These are phyloP conservation scores for Drosophila ezoana DNA, from an alignment of 2,888 invertebrate species.

Conservation along the genomic window DNA sequence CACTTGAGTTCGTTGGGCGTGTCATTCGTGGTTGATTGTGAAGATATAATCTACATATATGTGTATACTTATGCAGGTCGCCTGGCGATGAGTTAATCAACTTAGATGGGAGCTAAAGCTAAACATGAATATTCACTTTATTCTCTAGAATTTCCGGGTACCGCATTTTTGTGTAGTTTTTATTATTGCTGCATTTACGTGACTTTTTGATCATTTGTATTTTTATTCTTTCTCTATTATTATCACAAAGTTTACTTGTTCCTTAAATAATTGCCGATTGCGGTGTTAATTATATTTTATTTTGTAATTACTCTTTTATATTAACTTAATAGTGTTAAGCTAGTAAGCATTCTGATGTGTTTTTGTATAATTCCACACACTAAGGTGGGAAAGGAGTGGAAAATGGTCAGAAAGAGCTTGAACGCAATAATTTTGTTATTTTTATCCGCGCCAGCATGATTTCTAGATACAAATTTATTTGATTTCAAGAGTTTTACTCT, in stretches of 20 bases:
- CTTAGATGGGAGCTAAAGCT: constrained; percentile 10
- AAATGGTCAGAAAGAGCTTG: no score
- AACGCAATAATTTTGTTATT: no score
- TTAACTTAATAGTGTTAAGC: background rate
- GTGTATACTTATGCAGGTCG: background rate
- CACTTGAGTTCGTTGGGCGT: constrained; percentile 17
- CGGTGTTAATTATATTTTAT: background rate
- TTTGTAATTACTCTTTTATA: background rate
- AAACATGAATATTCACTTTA: constrained; percentile 37
- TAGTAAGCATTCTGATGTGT: background rate
- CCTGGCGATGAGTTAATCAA: constrained; percentile 1
- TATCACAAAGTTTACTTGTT: constrained; percentile 1
- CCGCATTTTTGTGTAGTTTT: background rate
- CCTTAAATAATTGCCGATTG: background rate
- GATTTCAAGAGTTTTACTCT: background rate
- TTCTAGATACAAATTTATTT: no score
- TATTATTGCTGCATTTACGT: constrained; percentile 20
- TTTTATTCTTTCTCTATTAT: background rate
- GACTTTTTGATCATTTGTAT: constrained; percentile 14
- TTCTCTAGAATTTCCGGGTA: constrained; percentile 11
- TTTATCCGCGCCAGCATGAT: no score
- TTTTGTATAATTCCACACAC: no score
- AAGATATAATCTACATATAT: constrained; percentile 29
- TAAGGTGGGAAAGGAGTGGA: no score
- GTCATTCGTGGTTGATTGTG: constrained; percentile 34